Percentiles rank a stretch among this genome's conserved stretches.
phyloP scores from a whole-genome alignment of 2,113 vertebrate genomes.

The Tyto alba region DNA sequence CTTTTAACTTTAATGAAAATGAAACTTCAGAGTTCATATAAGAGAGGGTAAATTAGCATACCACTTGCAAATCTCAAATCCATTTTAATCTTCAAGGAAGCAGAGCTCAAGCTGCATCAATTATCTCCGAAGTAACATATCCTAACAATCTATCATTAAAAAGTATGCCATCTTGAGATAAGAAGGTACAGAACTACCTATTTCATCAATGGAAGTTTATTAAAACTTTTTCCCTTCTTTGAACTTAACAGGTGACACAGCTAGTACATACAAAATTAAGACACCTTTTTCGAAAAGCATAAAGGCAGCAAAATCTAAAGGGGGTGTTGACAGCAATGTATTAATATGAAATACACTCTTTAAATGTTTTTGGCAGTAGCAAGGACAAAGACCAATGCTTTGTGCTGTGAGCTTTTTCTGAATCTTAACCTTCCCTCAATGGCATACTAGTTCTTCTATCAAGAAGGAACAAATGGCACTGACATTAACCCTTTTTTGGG shows the following conservation, averaged over 20 bases:
- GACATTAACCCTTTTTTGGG: background rate
- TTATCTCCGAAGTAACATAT: background rate
- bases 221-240: background rate
- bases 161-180: background rate
- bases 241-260: background rate
- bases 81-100: background rate
- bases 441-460: background rate
- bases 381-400: background rate
- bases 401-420: accelerated
- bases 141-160: background rate
- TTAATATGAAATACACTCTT: background rate
- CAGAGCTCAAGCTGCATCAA: background rate
- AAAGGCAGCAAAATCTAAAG: background rate
- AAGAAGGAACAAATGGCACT: background rate
- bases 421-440: background rate
- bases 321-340: background rate
- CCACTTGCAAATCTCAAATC: background rate
- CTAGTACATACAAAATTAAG: background rate
- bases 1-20: background rate
- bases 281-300: background rate
- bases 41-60: background rate
- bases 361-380: background rate
- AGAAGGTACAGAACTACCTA: background rate
- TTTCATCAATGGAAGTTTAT: background rate
- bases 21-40: background rate